Evolutionary conservation across 2,113 vertebrate genomes (phyloP).

Genomic region (Vulpes lagopus): DNA sequence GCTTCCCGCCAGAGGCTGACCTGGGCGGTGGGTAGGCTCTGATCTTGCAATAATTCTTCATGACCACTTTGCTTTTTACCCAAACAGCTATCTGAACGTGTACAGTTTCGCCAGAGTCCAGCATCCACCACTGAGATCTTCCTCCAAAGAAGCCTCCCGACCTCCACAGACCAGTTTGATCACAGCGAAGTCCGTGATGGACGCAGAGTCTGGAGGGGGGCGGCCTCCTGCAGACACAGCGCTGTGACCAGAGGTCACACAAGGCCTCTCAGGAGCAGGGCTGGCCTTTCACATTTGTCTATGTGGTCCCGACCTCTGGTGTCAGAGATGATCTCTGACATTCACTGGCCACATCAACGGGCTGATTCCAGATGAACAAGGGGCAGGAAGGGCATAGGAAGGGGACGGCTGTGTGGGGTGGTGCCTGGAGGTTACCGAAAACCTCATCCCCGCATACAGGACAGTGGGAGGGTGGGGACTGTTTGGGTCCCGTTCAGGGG

Average conservation of each 20-base stretch:
- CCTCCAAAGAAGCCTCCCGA: neutral
- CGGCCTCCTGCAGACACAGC: neutral
- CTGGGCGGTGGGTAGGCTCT: neutral
- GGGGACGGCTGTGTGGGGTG: fast-evolving
- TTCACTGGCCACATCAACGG: fast-evolving
- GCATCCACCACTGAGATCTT: neutral
- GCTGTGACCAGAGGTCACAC: fast-evolving
- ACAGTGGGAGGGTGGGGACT: neutral
- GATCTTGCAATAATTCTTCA: slow-evolving; percentile 64
- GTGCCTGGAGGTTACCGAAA: neutral
- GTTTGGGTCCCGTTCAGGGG: neutral
- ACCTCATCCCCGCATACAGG: neutral
- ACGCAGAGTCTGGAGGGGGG: neutral
- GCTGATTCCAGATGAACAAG: neutral
- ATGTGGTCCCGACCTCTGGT: neutral
- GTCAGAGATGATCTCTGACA: neutral
- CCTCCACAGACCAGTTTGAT: neutral
- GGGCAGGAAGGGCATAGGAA: neutral
- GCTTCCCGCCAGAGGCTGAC: neutral
- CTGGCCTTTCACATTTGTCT: neutral
- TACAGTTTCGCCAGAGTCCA: neutral
- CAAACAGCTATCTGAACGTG: slow-evolving; percentile 32
- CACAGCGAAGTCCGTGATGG: neutral
- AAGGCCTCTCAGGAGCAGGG: fast-evolving
- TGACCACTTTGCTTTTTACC: slow-evolving; percentile 12